Conservation (phyloP, 53 echinoderm and acorn worm species). For the Temnopleurus reevesii region DNA sequence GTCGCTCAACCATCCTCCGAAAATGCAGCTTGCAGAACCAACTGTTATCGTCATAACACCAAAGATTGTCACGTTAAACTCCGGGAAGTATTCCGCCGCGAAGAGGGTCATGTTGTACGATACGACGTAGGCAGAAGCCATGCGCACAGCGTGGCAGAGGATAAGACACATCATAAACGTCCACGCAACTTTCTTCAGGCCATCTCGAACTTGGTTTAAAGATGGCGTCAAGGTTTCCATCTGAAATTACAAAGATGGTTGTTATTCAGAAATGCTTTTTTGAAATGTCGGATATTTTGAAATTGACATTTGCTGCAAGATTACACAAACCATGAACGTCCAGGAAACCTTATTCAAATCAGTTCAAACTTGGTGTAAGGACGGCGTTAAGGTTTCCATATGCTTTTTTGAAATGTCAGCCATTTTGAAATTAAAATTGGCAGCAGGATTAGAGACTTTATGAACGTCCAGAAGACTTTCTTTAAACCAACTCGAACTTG, state of each 20-base stretch:
- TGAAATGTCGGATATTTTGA: too few species aligned
- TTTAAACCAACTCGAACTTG: neutral
- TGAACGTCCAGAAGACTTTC: neutral
- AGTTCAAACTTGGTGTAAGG: too few species aligned
- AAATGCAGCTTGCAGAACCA: neutral
- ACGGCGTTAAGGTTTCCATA: too few species aligned
- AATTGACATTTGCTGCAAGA: too few species aligned
- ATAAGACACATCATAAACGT: neutral
- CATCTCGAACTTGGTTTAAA: neutral
- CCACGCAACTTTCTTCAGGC: neutral
- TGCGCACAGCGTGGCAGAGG: neutral
- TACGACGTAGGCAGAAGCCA: neutral
- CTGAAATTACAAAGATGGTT: neutral
- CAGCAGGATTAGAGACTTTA: too few species aligned
- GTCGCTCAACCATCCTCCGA: neutral
- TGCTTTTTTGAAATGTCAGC: too few species aligned
- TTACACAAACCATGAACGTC: too few species aligned
- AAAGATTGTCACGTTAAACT: neutral
- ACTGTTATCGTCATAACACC: neutral
- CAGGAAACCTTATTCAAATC: too few species aligned
- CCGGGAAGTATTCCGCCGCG: neutral
- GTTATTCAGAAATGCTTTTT: too few species aligned
- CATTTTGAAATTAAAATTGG: too few species aligned
- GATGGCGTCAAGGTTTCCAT: neutral
- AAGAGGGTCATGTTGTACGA: conserved; percentile 13